Evolutionary conservation across 1,140 invertebrate genomes (phyloP), one percentile per base, ranked within the genome.

Genomic region (Nebria ingens): DNA sequence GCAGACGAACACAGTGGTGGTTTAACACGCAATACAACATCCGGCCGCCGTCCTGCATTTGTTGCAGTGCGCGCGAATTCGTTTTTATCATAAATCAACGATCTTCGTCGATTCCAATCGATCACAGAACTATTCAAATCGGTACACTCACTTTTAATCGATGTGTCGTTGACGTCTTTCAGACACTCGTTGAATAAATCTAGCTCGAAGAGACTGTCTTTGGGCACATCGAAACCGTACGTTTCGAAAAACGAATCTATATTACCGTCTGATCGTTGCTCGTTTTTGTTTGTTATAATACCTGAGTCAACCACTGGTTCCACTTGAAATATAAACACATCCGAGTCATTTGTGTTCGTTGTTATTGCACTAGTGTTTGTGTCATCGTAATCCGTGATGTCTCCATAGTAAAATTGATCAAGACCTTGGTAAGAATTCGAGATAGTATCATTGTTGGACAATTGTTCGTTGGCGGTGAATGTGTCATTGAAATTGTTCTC

Each of bases 11-110:
- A 4, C 17, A 17, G 17, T 17, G 9, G 4, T 11, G 6, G 4
- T 17, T 45, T 45, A 9, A 45, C 6, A 12, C 15, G 6, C n/a
- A n/a, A 34, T 45, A 45, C 17, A 12, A 17, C 4, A 9, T 45
- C 40, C 15, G 9, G 40, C 9, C 15, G 6, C 17, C 40, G 9
- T 3, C 40, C 9, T 4, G 3, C 9, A 17, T 9, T 11, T 9
- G 40, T 11, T 45, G 9, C 15, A 11, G 9, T 11, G 3, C 15
- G 6, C 3, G 4, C 17, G 17, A 45, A 45, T 45, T 45, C 40
- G 15, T 45, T 45, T 17, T 56, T 67, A 60, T 70, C 68, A 55
- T 65, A 70, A 0, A 70, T 56, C 1, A 69, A 29, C 9, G 64
- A 65, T 25, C 68, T 45, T 42, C 68, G 56, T 51, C 66, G 60